phyloP scores from a whole-genome alignment of 2,888 invertebrate genomes.

The Lasioglossum oenotherae region DNA sequence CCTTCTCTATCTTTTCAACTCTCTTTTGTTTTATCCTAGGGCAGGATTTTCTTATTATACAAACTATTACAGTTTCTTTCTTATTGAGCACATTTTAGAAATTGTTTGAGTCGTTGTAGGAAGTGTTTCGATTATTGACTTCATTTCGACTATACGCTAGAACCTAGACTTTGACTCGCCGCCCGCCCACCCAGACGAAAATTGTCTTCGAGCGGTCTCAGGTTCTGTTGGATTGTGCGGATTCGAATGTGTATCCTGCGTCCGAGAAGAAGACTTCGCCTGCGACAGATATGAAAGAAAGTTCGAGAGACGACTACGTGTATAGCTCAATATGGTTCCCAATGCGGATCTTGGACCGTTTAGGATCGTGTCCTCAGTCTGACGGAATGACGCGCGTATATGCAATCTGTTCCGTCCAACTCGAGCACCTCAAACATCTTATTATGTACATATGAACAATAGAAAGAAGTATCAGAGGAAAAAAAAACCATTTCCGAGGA shows the following conservation, averaged over 20 bases:
- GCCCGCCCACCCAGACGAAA: neutral
- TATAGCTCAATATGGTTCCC: constrained; percentile 28
- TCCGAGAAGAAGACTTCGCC: constrained; percentile 46
- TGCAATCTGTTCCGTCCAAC: neutral
- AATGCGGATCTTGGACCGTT: constrained; percentile 26
- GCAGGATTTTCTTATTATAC: constrained; percentile 80
- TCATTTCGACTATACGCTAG: constrained; percentile 81
- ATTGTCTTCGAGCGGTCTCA: constrained; percentile 9
- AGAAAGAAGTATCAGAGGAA: neutral
- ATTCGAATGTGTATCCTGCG: constrained; percentile 16
- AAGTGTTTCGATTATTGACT: constrained; percentile 81
- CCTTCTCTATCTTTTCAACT: neutral
- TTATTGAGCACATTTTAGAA: constrained; percentile 83
- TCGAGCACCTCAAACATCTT: neutral
- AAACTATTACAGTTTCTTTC: constrained; percentile 77
- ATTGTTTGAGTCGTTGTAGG: constrained; percentile 83
- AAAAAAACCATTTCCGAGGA: neutral
- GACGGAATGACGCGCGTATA: constrained; percentile 16
- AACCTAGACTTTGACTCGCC: constrained; percentile 54
- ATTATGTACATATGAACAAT: neutral
- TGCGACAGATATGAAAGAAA: constrained; percentile 43
- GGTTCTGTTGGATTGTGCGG: constrained; percentile 52
- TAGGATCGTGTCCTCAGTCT: constrained; percentile 18
- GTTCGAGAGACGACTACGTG: constrained; percentile 49
- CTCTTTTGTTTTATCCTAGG: constrained; percentile 73